These are phyloP conservation scores for Eidolon helvum DNA, from an alignment of 2,113 vertebrate species.

Conservation along the genomic window DNA sequence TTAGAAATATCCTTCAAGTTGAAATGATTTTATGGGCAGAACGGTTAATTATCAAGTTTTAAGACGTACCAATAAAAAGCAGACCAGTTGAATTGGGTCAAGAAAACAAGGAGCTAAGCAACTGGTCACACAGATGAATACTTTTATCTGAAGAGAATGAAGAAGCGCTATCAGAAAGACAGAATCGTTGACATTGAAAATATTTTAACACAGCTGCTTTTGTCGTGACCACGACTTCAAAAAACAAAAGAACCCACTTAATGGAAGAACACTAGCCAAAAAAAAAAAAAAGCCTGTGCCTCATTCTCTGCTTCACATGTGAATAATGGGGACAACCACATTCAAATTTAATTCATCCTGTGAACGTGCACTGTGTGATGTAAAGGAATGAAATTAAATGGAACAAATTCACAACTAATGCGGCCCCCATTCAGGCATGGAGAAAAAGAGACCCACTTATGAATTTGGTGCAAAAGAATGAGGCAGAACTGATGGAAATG, in stretches of 20 bases:
- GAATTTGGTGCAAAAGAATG: neutral
- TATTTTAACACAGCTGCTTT: neutral
- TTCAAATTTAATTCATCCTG: neutral
- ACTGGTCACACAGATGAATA: neutral
- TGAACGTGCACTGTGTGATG: neutral
- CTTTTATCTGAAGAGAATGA: constrained; percentile 15
- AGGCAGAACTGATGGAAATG: neutral
- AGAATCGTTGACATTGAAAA: neutral
- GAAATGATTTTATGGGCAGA: constrained; percentile 9
- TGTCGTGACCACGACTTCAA: neutral
- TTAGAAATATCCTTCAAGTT: neutral
- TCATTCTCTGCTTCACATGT: neutral
- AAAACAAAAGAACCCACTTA: neutral
- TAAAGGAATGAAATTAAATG: neutral
- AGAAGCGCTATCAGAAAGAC: constrained; percentile 18
- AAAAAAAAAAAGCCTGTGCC: neutral
- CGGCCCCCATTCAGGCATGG: neutral
- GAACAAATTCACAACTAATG: neutral
- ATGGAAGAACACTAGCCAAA: neutral
- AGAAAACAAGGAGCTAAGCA: constrained; percentile 43
- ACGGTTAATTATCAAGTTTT: constrained; percentile 19
- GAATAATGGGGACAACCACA: neutral
- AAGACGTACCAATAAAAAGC: constrained; percentile 18
- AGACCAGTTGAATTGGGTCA: constrained; percentile 1
- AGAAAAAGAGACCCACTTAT: neutral